These are phyloP conservation scores for Phenacoccus solenopsis DNA, from an alignment of 1,140 invertebrate genomes.

Conservation along the genomic window DNA sequence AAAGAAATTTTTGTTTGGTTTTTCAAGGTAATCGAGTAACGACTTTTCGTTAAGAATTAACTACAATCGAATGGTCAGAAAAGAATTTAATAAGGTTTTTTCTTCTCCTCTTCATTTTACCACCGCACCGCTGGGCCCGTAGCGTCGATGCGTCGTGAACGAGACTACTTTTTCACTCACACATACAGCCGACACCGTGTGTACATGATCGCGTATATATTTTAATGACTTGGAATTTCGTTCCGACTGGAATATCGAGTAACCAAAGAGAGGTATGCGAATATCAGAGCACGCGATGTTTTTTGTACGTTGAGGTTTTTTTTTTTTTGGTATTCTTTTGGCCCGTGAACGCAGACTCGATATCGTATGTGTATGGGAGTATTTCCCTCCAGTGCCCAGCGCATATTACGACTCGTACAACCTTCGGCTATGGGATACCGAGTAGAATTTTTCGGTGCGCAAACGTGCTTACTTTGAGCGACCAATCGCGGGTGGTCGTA, in stretches of 20 bases:
- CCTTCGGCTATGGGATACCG: too few relatives aligned
- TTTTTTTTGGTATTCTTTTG: too few relatives aligned
- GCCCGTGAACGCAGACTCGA: too few relatives aligned
- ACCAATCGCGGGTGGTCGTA: too few relatives aligned
- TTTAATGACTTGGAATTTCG: neutral
- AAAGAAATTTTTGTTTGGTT: constrained; percentile 3
- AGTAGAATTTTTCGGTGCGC: too few relatives aligned
- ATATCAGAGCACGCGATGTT: constrained; percentile 1
- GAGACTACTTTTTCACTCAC: too few relatives aligned
- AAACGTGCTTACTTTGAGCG: too few relatives aligned
- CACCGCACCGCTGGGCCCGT: neutral
- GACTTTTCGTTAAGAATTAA: constrained; percentile 3
- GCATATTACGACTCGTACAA: too few relatives aligned
- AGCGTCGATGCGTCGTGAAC: neutral
- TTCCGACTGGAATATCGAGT: constrained; percentile 1
- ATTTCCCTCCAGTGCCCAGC: too few relatives aligned
- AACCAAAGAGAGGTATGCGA: constrained; percentile 1
- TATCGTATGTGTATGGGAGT: too few relatives aligned
- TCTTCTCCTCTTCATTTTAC: neutral
- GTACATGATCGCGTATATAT: neutral
- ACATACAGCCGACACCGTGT: too few relatives aligned
- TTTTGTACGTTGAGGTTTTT: too few relatives aligned
- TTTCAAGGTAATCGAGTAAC: constrained; percentile 1
- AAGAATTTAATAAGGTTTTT: neutral
- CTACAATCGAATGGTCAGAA: neutral